Base-by-base conservation (phyloP, 2,797 vertebrate species). In the Phataginus tricuspis region DNA sequence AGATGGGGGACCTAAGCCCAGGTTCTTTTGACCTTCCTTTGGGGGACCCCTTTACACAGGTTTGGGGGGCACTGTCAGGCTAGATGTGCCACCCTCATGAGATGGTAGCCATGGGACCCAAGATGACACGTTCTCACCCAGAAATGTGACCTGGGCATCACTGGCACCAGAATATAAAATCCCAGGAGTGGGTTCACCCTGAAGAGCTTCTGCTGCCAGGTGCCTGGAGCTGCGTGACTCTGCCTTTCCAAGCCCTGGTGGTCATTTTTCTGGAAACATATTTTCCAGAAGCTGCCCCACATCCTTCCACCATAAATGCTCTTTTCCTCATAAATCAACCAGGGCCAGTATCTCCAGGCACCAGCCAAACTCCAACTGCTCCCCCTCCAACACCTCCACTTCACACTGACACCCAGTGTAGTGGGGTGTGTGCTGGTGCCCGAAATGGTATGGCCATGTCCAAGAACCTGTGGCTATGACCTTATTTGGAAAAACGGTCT, bases 361-460 rank as follows among this genome's bases (percentile, higher is more conserved):
- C 16, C 23, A 31, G n/a, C 27, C 5, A 27, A 51, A 86, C 34
- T 29, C 51, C 39, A 9, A 34, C n/a, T 6, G 53, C 78, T 45
- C n/a, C 14, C 6, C 10, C 14, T 25, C 55, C 31, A 31, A 23
- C 4, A 29, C 7, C 71, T 34, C 80, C 64, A 23, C 45, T 82
- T 88, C 5, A 39, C 49, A 18, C 59, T 0, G 27, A 84, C 63
- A 64, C 51, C 72, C 51, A 42, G 29, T 1, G 3, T 2, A 18
- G 9, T 8, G 23, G 64, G 12, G 55, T 59, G 64, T 71, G 31
- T 3, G 18, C 63, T 13, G 4, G 57, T n/a, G 34, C 25, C 34
- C 0, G 0, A 19, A 51, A 86, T 82, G 4, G 12, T 39, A 49
- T 7, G 7, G 27, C 19, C n/a, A 11, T 4, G 3, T 78, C 77